Base-by-base conservation (phyloP, 1,140 invertebrate genomes). In the Brachystomella parvula region DNA sequence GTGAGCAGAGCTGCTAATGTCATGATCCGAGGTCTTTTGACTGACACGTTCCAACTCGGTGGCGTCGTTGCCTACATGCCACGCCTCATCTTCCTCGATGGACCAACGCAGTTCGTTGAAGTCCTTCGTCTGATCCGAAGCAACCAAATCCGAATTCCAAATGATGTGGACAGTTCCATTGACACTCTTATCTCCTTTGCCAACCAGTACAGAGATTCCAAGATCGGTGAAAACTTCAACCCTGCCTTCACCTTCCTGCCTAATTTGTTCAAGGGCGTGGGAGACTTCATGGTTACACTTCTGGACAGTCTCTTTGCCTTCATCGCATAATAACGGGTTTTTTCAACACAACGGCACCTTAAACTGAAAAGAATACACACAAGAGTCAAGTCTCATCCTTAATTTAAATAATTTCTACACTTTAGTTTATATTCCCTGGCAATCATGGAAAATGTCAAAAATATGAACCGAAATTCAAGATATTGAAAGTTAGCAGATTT, bases 91-190 rank as follows among this genome's bases (percentile, higher is more conserved):
- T 71, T 73, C 63, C 59, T 73, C 57, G 72, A 73, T 47, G 72
- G 72, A 65, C 72, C 72, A 24, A 73, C 69, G 26, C 72, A 73
- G 44, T 73, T 73, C 67, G 59, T 73, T 47, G 72, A 73, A 60
- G 70, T 70, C 26, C 62, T 73, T 2, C 47, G 67, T 24, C 67
- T 73, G 21, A 64, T 73, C 69, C 57, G 72, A 53, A 69, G 64
- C 67, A 73, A 73, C 67, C 72, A 73, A 31, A 65, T 73, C 56
- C 72, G 72, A 21, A 3, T 73, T 21, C 72, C 72, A 28, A 73
- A 57, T 30, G 69, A 73, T 62, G 35, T 73, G 26, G 65, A 71
- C 69, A 67, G 64, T 44, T 64, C 72, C 32, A 73, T 73, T 58
- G 72, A 73, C 61, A 73, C 72, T 9, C 63, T 73, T 31, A 67